phyloP scores from a whole-genome alignment of 2,888 invertebrate species.

The Nebria brevicollis region DNA sequence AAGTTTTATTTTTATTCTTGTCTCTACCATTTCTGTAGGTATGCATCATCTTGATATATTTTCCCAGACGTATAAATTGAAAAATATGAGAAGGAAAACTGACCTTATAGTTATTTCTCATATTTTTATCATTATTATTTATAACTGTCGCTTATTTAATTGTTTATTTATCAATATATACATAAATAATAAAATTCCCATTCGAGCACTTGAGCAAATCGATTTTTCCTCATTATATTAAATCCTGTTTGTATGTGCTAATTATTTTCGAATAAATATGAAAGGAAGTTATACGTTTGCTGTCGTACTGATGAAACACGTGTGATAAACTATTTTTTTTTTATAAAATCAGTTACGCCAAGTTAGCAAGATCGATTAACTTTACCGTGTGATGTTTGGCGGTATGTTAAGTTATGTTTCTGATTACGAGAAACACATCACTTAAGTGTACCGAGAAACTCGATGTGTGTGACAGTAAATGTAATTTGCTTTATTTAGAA shows the following conservation, averaged over 20 bases:
- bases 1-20: conserved; percentile 9
- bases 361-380: neutral
- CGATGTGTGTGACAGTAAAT: conserved; percentile 3
- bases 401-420: neutral
- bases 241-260: too few species aligned
- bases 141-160: too few species aligned
- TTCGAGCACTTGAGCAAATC: too few species aligned
- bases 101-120: too few species aligned
- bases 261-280: neutral
- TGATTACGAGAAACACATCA: conserved; percentile 9
- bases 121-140: too few species aligned
- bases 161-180: too few species aligned
- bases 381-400: neutral
- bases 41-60: too few species aligned
- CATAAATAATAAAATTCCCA: too few species aligned
- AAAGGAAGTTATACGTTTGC: neutral
- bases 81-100: too few species aligned
- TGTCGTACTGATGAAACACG: neutral
- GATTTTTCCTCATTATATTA: too few species aligned
- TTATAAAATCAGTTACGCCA: neutral
- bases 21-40: too few species aligned
- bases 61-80: too few species aligned
- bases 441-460: conserved; percentile 10
- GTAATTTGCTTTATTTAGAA: conserved; percentile 12
- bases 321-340: neutral